These are phyloP conservation scores for Adelognathus sp. DNA, from an alignment of 2,888 invertebrate genomes.

Conservation along the genomic window DNA sequence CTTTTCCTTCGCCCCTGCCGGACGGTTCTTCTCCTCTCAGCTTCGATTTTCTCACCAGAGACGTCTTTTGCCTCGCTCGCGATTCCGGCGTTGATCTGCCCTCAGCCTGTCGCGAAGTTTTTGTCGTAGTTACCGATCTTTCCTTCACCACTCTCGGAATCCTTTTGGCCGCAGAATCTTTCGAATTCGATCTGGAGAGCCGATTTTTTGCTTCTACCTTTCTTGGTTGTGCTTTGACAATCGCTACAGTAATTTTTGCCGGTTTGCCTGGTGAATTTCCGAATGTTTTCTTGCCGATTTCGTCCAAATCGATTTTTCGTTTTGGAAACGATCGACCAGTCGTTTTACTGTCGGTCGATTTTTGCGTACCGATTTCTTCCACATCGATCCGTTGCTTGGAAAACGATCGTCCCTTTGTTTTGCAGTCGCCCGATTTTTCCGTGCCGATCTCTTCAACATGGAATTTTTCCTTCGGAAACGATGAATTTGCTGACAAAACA, in stretches of 20 bases:
- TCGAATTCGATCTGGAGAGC: neutral
- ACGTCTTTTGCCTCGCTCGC: slow-evolving; percentile 19
- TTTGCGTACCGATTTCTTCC: slow-evolving; percentile 29
- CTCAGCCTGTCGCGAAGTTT: slow-evolving; percentile 39
- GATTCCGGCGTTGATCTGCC: slow-evolving; percentile 39
- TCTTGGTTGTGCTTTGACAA: neutral
- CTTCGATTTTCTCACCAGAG: slow-evolving; percentile 42
- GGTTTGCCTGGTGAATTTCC: slow-evolving; percentile 21
- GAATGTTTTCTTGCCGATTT: slow-evolving; percentile 31
- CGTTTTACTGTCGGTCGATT: too few species aligned
- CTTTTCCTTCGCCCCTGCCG: slow-evolving; percentile 30
- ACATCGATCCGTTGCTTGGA: neutral
- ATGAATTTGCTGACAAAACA: neutral
- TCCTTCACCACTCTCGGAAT: slow-evolving; percentile 23
- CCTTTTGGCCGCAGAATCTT: neutral
- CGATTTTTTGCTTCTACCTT: slow-evolving; percentile 12
- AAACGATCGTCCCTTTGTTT: too few species aligned
- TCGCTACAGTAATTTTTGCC: slow-evolving; percentile 6
- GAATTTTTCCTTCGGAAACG: neutral
- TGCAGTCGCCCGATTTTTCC: slow-evolving; percentile 41
- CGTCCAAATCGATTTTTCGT: neutral
- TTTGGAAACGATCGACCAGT: slow-evolving; percentile 7
- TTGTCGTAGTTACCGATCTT: slow-evolving; percentile 21
- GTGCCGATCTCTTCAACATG: slow-evolving; percentile 6
- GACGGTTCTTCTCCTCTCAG: slow-evolving; percentile 43